phyloP scores from a whole-genome alignment of 1,140 invertebrate species.

The Antheraea pernyi region DNA sequence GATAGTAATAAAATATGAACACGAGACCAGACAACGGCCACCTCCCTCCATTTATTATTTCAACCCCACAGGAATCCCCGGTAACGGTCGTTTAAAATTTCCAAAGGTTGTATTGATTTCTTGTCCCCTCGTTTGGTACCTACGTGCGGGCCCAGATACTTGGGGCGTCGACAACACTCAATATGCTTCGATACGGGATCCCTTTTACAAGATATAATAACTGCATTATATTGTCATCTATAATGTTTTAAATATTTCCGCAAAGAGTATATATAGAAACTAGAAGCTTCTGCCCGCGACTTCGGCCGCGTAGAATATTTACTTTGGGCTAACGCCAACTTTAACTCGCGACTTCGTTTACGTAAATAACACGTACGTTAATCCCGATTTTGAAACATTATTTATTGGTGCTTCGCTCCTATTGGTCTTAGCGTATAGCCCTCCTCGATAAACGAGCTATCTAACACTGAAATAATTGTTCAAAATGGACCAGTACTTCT shows the following conservation, averaged over 20 bases:
- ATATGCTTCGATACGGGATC: conserved; percentile 17
- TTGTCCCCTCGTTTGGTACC: conserved; percentile 29
- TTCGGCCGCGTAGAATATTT: too few species aligned
- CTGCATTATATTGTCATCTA: not conserved
- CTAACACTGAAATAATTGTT: too few species aligned
- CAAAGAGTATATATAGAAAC: not conserved
- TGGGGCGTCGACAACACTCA: conserved; percentile 30
- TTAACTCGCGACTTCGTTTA: too few species aligned
- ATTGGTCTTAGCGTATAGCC: too few species aligned
- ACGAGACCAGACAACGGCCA: not conserved
- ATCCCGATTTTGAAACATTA: too few species aligned
- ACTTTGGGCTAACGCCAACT: too few species aligned
- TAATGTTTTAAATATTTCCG: not conserved
- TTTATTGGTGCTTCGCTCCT: too few species aligned
- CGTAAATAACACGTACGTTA: too few species aligned
- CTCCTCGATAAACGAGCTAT: too few species aligned
- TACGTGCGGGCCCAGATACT: conserved; percentile 21
- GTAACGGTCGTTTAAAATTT: conserved; percentile 56
- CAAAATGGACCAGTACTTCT: too few species aligned
- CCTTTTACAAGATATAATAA: not conserved
- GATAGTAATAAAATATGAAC: not conserved
- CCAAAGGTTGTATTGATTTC: conserved; percentile 62
- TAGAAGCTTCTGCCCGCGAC: too few species aligned
- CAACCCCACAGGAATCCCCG: conserved; percentile 36
- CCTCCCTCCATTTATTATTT: conserved; percentile 24